phyloP scores from a whole-genome alignment of 2,797 vertebrate genomes.

The Ceryle rudis region DNA sequence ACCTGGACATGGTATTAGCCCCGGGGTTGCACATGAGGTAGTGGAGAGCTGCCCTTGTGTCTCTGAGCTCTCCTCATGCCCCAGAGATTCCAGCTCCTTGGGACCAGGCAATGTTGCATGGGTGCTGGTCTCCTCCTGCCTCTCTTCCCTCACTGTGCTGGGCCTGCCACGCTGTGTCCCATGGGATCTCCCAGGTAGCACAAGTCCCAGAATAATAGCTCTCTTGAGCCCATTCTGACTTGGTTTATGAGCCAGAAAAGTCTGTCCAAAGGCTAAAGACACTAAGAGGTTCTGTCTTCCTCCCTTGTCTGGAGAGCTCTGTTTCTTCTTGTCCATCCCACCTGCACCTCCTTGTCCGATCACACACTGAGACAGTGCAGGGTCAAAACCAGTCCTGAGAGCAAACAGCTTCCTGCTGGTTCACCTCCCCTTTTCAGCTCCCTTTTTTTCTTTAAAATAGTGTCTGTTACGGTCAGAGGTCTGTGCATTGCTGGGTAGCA shows the following conservation, averaged over 20 bases:
- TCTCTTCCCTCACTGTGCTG: neutral
- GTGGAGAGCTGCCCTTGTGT: neutral
- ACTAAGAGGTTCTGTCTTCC: neutral
- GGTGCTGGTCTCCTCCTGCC: neutral
- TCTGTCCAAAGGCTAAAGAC: neutral
- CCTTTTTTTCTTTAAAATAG: neutral
- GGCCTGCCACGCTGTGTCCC: neutral
- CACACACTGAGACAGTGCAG: neutral
- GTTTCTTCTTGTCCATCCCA: neutral
- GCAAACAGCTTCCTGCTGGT: neutral
- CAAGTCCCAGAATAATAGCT: neutral
- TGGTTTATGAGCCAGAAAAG: neutral
- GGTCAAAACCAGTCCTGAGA: neutral
- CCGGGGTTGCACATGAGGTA: neutral
- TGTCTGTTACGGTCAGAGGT: accelerated
- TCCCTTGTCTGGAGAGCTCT: neutral
- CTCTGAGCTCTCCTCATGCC: neutral
- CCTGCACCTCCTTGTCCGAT: neutral
- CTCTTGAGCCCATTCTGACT: neutral
- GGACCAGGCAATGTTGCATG: neutral
- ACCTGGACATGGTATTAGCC: neutral
- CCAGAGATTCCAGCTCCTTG: neutral
- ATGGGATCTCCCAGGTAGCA: neutral
- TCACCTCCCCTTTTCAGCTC: neutral
- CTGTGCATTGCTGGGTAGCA: accelerated